Base-by-base conservation (phyloP, 2,797 vertebrate genomes). In the Eutrigla gurnardus region DNA sequence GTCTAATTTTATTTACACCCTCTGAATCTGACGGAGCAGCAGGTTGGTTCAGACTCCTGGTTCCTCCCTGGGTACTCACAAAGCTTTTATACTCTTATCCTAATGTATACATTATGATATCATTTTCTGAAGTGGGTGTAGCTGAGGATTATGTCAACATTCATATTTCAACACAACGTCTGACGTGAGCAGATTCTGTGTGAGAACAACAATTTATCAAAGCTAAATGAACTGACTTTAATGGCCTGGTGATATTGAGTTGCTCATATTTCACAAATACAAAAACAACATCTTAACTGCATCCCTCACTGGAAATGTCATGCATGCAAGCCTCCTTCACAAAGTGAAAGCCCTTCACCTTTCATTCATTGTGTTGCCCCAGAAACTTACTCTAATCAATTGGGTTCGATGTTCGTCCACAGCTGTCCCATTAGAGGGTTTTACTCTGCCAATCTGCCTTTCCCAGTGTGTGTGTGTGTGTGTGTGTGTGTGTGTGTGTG, bases 21-120 rank as follows among this genome's bases (percentile, higher is more conserved):
- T 25, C 6, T 61, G 40, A 35, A 1, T 36, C 2, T 55, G 46
- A 47, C 6, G 3, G 8, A 14, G 43, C 42, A 72, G 57, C 39
- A 35, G 58, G 6, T 50, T 49, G 42, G 37, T 45, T 63, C 54
- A 39, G 57, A 37, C 32, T 75, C 40, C 73, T 1, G 39, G 40
- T 57, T 46, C 75, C 80, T 81, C 82, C 84, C 71, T 83, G 43
- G 0, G 70, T 13, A 63, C 47, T 65, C 73, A 81, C 75, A 75
- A 13, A 45, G 6, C 71, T 53, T 81, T 83, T 65, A 50, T 54
- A 5, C 45, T 65, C 33, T 81, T 87, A 87, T 87, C 85, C 75
- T 46, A 4, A 53, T 15, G 7, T 9, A 7, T 4, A 37, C 32
- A 32, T 52, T 32, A 12, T 0, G 18, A 65, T 65, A 50, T 61